Conservation (phyloP, 1,140 invertebrate species). For the Neodiprion fabricii region DNA sequence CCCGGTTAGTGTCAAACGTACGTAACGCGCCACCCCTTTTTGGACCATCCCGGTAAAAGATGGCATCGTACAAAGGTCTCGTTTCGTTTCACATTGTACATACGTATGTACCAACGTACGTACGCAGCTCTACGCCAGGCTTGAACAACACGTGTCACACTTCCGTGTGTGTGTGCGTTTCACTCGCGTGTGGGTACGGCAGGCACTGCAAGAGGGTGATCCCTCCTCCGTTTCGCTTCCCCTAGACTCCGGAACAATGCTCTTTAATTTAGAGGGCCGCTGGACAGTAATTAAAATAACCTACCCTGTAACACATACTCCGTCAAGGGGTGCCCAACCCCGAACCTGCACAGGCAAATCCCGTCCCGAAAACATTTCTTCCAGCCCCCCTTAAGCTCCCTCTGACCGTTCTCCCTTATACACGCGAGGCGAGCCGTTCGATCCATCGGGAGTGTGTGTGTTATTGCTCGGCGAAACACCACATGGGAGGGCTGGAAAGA, state of each 20-base stretch:
- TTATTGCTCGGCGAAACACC: too few species aligned
- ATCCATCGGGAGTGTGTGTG: too few species aligned
- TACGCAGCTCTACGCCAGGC: too few species aligned
- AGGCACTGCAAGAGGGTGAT: not conserved
- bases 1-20: conserved; percentile 53
- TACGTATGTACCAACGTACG: too few species aligned
- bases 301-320: conserved; percentile 52
- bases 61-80: conserved; percentile 27
- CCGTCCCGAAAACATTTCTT: not conserved
- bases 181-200: too few species aligned
- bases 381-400: not conserved
- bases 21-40: conserved; percentile 30
- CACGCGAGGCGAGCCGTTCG: too few species aligned
- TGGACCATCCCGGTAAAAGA: conserved; percentile 44
- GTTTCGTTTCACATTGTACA: not conserved
- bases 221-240: not conserved
- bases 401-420: not conserved
- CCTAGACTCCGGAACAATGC: conserved; percentile 48
- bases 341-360: not conserved
- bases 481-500: too few species aligned
- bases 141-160: too few species aligned
- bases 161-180: too few species aligned
- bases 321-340: conserved; percentile 50
- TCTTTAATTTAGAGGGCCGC: conserved; percentile 58
- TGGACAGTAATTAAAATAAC: conserved; percentile 65